Evolutionary conservation across 2,797 vertebrate genomes (phyloP), one percentile per base, ranked within the genome.

Genomic region (Rachycentron canadum): DNA sequence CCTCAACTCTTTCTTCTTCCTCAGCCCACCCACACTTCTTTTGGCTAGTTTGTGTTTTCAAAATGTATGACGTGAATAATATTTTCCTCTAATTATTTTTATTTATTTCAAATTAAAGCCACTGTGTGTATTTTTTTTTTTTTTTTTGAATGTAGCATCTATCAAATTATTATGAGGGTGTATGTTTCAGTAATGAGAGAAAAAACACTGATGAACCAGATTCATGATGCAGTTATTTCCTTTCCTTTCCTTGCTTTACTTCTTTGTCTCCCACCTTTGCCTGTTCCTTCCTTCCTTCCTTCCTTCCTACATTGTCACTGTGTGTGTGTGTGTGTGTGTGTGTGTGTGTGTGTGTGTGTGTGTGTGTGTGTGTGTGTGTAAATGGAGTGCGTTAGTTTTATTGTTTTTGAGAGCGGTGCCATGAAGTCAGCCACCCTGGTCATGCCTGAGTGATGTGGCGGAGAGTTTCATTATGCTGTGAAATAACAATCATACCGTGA

Each of bases 381-480:
- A 17, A n/a, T 28, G 45, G 19, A 50, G 53, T 47, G 25, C 17
- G 1, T 59, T 14, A 0, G 21, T 66, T 76, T 60, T 50, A 65
- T 81, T 75, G 68, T 86, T 47, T 80, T 62, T 32, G 62, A 69
- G 45, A 66, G 67, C n/a, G 25, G 4, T 16, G 5, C 32, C 13
- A 8, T 82, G 58, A 82, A 81, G 74, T 71, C 81, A 80, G 66
- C 53, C 81, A 62, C 63, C 69, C 76, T 50, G 69, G 78, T 83
- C 83, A 80, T 71, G 23, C 78, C 66, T 49, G 67, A 81, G 62
- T 77, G 83, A 72, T 64, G 74, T 32, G 71, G 45, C 13, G 32
- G 78, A 57, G 81, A 69, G 76, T 76, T 86, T 86, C 86, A 84
- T 90, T 88, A 82, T 17, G 55, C 77, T 49, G 66, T 80, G 83